A percentile compares a stretch with the other conserved stretches of the same genome.
Conservation (phyloP, 2,888 invertebrate species). For the Polydrusus tereticollis region DNA sequence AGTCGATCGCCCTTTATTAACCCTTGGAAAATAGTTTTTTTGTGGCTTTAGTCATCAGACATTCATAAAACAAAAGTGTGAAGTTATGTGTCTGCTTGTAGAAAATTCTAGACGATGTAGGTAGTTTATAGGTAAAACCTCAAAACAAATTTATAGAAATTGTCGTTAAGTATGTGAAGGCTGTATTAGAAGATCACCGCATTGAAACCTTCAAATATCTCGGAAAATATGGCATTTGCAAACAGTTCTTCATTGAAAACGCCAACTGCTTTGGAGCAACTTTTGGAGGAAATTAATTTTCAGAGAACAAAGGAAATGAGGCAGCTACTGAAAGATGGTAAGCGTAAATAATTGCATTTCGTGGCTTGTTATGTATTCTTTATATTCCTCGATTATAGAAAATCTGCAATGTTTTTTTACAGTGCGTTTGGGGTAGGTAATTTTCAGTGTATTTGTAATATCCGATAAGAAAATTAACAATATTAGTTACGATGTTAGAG, state of each 20-base stretch:
- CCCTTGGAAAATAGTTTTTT: conserved; percentile 18
- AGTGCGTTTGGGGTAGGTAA: no score
- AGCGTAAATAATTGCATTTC: conserved; percentile 75
- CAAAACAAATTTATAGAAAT: background rate
- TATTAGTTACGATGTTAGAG: no score
- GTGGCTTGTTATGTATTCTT: conserved; percentile 86
- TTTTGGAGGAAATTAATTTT: conserved; percentile 92
- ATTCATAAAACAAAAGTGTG: background rate
- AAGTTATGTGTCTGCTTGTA: background rate
- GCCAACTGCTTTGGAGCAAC: conserved; percentile 84
- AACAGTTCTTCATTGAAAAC: conserved; percentile 65
- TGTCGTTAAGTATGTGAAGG: conserved; percentile 8
- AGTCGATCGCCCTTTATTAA: background rate
- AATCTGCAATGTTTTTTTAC: no score
- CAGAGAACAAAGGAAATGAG: conserved; percentile 93
- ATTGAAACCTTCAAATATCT: background rate
- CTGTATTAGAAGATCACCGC: background rate
- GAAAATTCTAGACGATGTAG: background rate
- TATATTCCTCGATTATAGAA: no score
- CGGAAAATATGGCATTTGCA: conserved; percentile 62
- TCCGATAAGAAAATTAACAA: no score
- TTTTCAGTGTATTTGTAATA: no score
- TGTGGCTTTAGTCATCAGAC: conserved; percentile 20
- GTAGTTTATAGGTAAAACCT: background rate
- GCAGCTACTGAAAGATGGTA: conserved; percentile 89